phyloP scores from a whole-genome alignment of 2,888 invertebrate genomes.

The Thymelicus lineola region DNA sequence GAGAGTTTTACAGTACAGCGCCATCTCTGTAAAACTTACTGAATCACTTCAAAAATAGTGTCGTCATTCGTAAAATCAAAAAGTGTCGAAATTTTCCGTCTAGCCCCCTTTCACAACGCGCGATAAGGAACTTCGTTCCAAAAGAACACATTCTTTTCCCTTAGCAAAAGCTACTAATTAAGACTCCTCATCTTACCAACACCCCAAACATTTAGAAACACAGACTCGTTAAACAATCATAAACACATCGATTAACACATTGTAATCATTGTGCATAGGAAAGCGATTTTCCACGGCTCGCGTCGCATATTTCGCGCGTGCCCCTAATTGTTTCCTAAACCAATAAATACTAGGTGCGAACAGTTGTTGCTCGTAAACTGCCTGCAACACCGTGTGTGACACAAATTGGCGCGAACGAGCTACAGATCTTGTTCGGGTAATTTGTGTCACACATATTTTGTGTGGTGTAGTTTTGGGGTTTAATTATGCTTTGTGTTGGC shows the following conservation, averaged over 20 bases:
- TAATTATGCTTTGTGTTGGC: not conserved
- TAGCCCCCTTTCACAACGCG: too few species aligned
- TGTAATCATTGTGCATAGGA: conserved; percentile 45
- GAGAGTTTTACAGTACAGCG: too few species aligned
- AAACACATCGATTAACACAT: not conserved
- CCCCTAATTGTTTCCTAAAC: conserved; percentile 60
- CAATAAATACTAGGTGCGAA: conserved; percentile 64
- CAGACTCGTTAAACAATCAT: not conserved
- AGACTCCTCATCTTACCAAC: not conserved
- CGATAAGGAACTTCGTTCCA: too few species aligned
- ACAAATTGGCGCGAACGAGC: conserved; percentile 3
- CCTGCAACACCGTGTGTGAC: conserved; percentile 32
- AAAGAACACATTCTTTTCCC: too few species aligned
- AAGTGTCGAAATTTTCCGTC: too few species aligned
- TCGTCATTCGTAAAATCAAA: too few species aligned
- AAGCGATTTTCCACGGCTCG: conserved; percentile 51
- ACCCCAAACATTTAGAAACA: not conserved
- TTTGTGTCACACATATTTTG: conserved; percentile 12
- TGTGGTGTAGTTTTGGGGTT: not conserved
- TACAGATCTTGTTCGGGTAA: conserved; percentile 21
- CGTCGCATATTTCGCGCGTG: conserved; percentile 55
- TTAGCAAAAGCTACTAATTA: too few species aligned
- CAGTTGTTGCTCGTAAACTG: conserved; percentile 68
- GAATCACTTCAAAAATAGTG: too few species aligned
- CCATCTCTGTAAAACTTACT: too few species aligned